Conservation (phyloP, 37 sponge, comb jelly and placozoan species). For the Trichoplax adhaerens region DNA sequence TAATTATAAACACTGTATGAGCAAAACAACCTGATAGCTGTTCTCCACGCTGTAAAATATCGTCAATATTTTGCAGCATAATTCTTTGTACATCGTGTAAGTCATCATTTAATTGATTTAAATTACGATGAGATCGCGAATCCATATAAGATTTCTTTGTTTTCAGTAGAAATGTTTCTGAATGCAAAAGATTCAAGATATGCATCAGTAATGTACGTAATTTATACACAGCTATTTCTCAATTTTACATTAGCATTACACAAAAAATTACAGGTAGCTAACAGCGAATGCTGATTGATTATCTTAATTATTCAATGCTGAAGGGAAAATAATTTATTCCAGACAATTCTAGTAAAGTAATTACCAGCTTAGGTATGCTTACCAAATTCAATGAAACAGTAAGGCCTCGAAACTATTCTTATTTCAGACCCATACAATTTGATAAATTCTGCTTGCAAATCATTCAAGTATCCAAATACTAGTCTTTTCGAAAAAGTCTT, state of each 20-base stretch:
- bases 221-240: too few relatives aligned
- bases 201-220: too few relatives aligned
- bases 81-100: conserved; percentile 92
- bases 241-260: too few relatives aligned
- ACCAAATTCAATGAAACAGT: conserved; percentile 93
- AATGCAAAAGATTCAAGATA: neutral
- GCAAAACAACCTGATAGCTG: conserved; percentile 51
- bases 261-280: too few relatives aligned
- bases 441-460: conserved; percentile 45
- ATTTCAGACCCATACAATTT: conserved; percentile 50
- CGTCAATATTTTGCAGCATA: conserved; percentile 97
- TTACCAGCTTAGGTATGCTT: neutral
- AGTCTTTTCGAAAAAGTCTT: conserved; percentile 53
- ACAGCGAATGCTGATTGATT: too few relatives aligned
- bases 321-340: too few relatives aligned
- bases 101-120: conserved; percentile 61
- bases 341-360: too few relatives aligned
- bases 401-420: conserved; percentile 58
- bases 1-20: neutral
- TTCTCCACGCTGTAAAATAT: conserved; percentile 87
- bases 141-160: conserved; percentile 74
- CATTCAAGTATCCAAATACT: conserved; percentile 80
- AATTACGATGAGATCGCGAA: conserved; percentile 38
- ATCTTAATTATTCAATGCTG: too few relatives aligned
- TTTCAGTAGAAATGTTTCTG: conserved; percentile 42